Conservation (phyloP, 2,888 invertebrate species). For the Eugnorisma glareosa region DNA sequence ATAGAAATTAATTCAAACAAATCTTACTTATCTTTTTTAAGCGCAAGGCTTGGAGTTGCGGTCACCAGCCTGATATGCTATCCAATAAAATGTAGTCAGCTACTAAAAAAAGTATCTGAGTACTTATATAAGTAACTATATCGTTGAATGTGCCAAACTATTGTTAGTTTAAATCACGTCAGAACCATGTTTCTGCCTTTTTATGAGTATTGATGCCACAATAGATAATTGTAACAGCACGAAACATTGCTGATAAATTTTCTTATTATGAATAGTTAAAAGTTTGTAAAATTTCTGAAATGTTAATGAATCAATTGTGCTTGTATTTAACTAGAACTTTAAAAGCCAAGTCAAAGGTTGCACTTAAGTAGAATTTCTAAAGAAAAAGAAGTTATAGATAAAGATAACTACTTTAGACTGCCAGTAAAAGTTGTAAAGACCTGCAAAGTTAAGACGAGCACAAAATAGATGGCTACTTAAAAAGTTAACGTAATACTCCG, state of each 20-base stretch:
- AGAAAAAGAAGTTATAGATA: conserved; percentile 59
- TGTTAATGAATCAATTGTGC: conserved; percentile 43
- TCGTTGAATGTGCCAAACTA: not conserved
- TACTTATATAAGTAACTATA: not conserved
- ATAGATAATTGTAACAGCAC: not conserved
- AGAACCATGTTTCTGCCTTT: not conserved
- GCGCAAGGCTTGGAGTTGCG: not conserved
- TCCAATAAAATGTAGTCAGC: not conserved
- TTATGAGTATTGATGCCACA: no score
- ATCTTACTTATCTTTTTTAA: not conserved
- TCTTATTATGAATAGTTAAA: conserved; percentile 7
- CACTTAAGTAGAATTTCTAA: conserved; percentile 38
- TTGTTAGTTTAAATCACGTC: not conserved
- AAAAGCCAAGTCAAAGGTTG: conserved; percentile 47
- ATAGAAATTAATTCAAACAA: not conserved
- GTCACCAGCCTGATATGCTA: not conserved
- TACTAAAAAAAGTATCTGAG: not conserved
- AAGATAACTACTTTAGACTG: conserved; percentile 56
- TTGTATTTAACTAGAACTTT: conserved; percentile 35
- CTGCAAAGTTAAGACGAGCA: conserved; percentile 49
- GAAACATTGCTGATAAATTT: not conserved
- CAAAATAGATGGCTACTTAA: conserved; percentile 51
- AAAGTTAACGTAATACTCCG: conserved; percentile 48
- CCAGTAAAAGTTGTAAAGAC: conserved; percentile 57
- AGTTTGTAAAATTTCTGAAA: conserved; percentile 24